Base-by-base conservation (phyloP, 2,797 vertebrate species). In the Prunella strophiata region DNA sequence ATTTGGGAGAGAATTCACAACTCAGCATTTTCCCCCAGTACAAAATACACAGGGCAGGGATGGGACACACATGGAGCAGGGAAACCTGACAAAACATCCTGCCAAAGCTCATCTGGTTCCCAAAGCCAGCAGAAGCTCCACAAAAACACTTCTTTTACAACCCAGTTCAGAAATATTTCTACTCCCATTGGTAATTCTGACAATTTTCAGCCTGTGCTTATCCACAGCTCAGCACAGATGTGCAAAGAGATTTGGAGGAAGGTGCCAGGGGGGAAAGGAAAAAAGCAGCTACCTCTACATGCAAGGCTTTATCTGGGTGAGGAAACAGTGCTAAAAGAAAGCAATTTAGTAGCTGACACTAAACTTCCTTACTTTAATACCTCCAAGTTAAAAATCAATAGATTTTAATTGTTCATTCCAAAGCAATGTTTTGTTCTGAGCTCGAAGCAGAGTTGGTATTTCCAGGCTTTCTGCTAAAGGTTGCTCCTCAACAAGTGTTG, bases 351-450 rank as follows among this genome's bases (percentile, higher is more conserved):
- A 72, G 40, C 48, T 70, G 85, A 62, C 80, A 48, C 42, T 54
- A 40, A 88, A 47, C 78, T 91, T 93, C 87, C 79, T 71, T 57
- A 19, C 75, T 74, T 94, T 93, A 96, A 91, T 77, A 61, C 27
- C 50, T 57, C 34, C 38, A 32, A 67, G 75, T 83, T 67, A 63
- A 88, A 94, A 92, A 85, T 80, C 85, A 68, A 92, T 89, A 26
- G n/a, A 68, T 89, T 92, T 91, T 96, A 92, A 89, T 94, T 92
- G 91, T n/a, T 81, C 38, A 5, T 40, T 40, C 27, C 82, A 51
- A 80, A 85, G 58, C 13, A 65, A 68, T 19, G 16, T 40, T 87
- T 79, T 50, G 38, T 5, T 89, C 78, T 83, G 75, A 91, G 75
- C 3, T 54, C n/a, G 43, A 40, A 72, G 68, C 17, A 71, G 65